Conservation (phyloP, 2,888 invertebrate genomes). For the Cerastoderma edule region DNA sequence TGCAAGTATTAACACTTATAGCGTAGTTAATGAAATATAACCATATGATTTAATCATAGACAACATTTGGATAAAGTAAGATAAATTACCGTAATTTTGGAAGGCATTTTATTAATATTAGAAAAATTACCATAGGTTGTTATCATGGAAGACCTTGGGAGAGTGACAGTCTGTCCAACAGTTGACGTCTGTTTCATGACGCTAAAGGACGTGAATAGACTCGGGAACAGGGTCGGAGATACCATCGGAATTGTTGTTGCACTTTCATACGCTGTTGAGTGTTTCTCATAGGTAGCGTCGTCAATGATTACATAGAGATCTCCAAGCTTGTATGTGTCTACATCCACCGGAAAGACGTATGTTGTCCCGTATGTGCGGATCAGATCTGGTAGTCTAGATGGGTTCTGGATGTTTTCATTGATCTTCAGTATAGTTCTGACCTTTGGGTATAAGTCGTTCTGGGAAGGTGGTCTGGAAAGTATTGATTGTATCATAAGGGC, state of each 20-base stretch:
- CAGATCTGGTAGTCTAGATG: slow-evolving; percentile 29
- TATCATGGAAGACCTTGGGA: background rate
- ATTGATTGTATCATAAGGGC: no score
- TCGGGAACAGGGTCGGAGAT: slow-evolving; percentile 24
- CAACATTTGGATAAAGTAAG: no score
- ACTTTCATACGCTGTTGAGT: slow-evolving; percentile 28
- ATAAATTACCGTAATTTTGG: no score
- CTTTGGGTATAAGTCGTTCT: slow-evolving; percentile 14
- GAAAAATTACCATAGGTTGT: slow-evolving; percentile 4
- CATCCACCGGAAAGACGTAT: slow-evolving; percentile 35
- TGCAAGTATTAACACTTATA: no score
- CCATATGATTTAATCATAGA: no score
- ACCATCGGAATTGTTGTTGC: background rate
- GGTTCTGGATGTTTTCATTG: slow-evolving; percentile 19
- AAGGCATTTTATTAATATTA: no score
- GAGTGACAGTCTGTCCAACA: slow-evolving; percentile 19
- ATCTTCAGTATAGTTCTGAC: slow-evolving; percentile 35
- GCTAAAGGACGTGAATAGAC: slow-evolving; percentile 36
- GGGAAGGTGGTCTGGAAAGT: slow-evolving; percentile 39
- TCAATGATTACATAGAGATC: slow-evolving; percentile 43
- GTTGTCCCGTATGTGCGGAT: slow-evolving; percentile 24
- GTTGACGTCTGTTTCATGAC: slow-evolving; percentile 24
- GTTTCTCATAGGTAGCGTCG: slow-evolving; percentile 8
- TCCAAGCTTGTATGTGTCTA: slow-evolving; percentile 41
- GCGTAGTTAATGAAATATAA: no score